These are phyloP conservation scores for Neogobius melanostomus DNA, from an alignment of 2,113 vertebrate genomes.

Conservation along the genomic window DNA sequence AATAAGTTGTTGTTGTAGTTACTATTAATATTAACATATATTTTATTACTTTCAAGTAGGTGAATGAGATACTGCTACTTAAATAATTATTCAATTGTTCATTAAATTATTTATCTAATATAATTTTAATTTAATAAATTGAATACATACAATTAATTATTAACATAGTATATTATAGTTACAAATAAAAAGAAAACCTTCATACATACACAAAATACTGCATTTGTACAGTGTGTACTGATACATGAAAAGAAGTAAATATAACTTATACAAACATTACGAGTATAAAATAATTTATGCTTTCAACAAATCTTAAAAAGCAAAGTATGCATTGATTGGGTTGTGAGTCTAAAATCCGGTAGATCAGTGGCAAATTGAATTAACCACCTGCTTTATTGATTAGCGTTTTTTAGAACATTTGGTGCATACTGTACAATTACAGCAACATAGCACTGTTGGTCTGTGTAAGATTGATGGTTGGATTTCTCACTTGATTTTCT, in stretches of 20 bases:
- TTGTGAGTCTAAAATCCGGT: background rate
- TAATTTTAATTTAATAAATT: background rate
- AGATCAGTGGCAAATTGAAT: background rate
- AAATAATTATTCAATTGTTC: too few species aligned
- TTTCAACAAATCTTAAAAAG: background rate
- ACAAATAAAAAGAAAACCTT: background rate
- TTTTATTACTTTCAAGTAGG: too few species aligned
- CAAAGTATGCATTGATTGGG: background rate
- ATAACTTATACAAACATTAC: background rate
- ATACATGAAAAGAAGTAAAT: background rate
- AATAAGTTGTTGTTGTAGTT: background rate
- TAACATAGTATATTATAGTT: background rate
- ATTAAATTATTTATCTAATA: too few species aligned
- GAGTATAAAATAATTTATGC: background rate
- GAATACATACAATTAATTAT: background rate
- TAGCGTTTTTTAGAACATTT: background rate
- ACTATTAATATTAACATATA: too few species aligned
- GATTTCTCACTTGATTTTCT: conserved; percentile 16
- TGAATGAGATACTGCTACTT: too few species aligned
- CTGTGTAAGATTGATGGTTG: background rate
- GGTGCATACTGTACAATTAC: background rate
- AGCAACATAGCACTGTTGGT: background rate
- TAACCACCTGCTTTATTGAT: background rate
- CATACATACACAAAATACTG: background rate
- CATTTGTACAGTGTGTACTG: background rate